phyloP scores from a whole-genome alignment of 1,140 invertebrate species.

The Pseudoatta argentina region DNA sequence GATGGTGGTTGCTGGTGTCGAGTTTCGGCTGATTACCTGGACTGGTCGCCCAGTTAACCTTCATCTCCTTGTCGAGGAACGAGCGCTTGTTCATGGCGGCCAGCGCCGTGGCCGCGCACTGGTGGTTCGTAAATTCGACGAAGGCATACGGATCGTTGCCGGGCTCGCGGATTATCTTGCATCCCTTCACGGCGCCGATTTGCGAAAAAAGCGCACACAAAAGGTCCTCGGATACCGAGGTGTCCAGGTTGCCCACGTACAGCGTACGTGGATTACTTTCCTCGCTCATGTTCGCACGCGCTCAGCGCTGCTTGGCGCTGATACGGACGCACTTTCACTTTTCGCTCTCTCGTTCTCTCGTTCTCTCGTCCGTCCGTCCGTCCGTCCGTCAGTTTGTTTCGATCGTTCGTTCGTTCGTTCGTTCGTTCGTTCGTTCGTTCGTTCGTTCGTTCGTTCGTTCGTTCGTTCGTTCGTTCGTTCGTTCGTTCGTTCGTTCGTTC shows the following conservation, averaged over 20 bases:
- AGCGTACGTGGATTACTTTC: constrained; percentile 95
- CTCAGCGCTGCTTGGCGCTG: constrained; percentile 20
- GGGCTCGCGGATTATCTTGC: constrained; percentile 99
- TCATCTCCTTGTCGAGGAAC: constrained; percentile 99
- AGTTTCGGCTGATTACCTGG: constrained; percentile 99
- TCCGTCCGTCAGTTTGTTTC: constrained; percentile 17
- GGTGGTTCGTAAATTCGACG: constrained; percentile 98
- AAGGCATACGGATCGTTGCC: constrained; percentile 99
- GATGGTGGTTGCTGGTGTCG: constrained; percentile 99
- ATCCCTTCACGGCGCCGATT: constrained; percentile 98
- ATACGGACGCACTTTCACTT: constrained; percentile 34
- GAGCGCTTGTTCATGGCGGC: constrained; percentile 98
- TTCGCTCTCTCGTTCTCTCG: constrained; percentile 1
- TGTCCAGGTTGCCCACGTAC: constrained; percentile 99
- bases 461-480: constrained; percentile 18
- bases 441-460: constrained; percentile 1
- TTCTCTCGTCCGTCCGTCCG: background rate
- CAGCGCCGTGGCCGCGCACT: constrained; percentile 96
- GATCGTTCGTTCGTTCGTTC: constrained; percentile 28
- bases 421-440: background rate
- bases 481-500: constrained; percentile 27
- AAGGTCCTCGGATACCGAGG: constrained; percentile 96
- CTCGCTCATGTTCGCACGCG: constrained; percentile 87
- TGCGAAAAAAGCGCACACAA: constrained; percentile 97
- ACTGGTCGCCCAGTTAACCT: constrained; percentile 99